Evolutionary conservation across 92 coral and sea anemone genomes (phyloP).

Genomic region (Zoanthus solanderi): DNA sequence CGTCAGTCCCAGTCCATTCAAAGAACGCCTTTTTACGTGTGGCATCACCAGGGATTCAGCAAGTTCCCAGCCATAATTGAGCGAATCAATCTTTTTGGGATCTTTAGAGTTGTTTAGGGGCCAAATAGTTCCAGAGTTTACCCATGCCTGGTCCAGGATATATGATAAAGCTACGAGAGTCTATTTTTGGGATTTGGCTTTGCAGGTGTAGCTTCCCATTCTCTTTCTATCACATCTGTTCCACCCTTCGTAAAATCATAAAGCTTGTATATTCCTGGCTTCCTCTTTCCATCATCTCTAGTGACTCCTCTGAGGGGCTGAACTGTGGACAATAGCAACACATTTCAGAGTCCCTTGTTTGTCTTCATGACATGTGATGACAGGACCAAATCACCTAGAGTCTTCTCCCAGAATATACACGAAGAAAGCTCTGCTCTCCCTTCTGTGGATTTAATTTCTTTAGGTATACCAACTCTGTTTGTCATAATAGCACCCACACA

Average conservation of each 20-base stretch:
- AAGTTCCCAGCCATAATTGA: background rate
- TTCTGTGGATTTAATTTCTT: constrained; percentile 8
- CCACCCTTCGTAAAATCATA: background rate
- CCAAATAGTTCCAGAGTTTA: background rate
- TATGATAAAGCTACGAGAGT: background rate
- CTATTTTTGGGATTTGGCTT: background rate
- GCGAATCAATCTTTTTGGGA: background rate
- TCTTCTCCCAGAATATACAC: background rate
- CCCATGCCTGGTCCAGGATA: background rate
- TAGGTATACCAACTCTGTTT: constrained; percentile 27
- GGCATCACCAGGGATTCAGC: constrained; percentile 12
- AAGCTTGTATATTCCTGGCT: background rate
- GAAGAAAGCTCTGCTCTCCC: constrained; percentile 12
- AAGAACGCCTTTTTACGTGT: background rate
- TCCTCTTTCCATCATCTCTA: too few species aligned
- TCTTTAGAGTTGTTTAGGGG: background rate
- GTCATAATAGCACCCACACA: constrained; percentile 12
- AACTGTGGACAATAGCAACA: too few species aligned
- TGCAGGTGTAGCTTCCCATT: background rate
- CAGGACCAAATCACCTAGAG: background rate
- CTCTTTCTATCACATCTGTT: background rate
- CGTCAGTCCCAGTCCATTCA: background rate
- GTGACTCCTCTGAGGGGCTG: too few species aligned
- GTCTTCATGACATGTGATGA: constrained; percentile 44
- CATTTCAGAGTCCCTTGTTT: constrained; percentile 4